Evolutionary conservation across 2,113 vertebrate species (phyloP).

Genomic region (Stegastes partitus): DNA sequence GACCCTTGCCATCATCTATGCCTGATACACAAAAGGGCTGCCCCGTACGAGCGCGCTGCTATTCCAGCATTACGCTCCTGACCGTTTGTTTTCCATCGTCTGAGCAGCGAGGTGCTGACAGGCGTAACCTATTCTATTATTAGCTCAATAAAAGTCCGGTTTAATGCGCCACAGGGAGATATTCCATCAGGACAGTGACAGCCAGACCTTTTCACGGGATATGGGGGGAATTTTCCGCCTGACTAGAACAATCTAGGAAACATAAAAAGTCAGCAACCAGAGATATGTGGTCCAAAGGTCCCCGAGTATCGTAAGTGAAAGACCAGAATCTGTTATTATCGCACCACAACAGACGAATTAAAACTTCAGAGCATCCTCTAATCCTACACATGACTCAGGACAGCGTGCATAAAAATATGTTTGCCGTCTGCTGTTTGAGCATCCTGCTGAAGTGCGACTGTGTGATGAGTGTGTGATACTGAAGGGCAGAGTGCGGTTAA

Average conservation of each 20-base stretch:
- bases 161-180: conserved; percentile 83
- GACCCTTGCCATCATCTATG: conserved; percentile 43
- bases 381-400: conserved; percentile 43
- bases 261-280: conserved; percentile 70
- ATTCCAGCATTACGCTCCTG: conserved; percentile 55
- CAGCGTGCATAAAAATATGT: conserved; percentile 30
- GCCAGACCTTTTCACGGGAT: conserved; percentile 83
- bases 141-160: conserved; percentile 83
- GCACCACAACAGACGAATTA: not conserved
- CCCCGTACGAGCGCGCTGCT: conserved; percentile 38
- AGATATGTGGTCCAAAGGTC: conserved; percentile 41
- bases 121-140: conserved; percentile 86
- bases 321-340: conserved; percentile 22
- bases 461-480: conserved; percentile 44
- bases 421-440: conserved; percentile 51
- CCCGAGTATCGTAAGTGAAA: conserved; percentile 1
- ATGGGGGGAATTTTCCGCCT: conserved; percentile 74
- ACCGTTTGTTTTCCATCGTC: conserved; percentile 74
- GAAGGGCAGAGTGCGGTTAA: conserved; percentile 61
- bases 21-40: conserved; percentile 47
- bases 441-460: conserved; percentile 37
- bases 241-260: conserved; percentile 73
- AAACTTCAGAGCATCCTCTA: not conserved
- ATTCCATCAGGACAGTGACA: conserved; percentile 85
- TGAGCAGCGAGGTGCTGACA: conserved; percentile 83